Conservation (phyloP, 2,797 vertebrate species). For the Pampus argenteus region DNA sequence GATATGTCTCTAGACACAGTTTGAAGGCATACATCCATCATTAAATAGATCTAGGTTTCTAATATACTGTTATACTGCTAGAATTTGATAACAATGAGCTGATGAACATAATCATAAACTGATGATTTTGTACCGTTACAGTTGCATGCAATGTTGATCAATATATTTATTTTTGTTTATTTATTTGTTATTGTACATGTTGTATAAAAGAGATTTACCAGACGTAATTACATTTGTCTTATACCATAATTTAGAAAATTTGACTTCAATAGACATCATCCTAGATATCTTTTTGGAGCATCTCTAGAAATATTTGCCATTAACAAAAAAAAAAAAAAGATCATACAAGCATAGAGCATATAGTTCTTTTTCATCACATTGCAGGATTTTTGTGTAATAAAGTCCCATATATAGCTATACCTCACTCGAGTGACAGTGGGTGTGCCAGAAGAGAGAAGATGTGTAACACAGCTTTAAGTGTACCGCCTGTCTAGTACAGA, state of each 20-base stretch:
- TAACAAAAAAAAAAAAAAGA: too few species aligned
- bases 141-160: neutral
- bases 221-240: neutral
- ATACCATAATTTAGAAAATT: neutral
- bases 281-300: neutral
- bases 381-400: too few species aligned
- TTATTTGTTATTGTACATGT: neutral
- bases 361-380: too few species aligned
- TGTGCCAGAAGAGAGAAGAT: constrained; percentile 13
- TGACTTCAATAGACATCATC: neutral
- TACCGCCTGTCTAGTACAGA: neutral
- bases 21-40: constrained; percentile 12
- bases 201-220: neutral
- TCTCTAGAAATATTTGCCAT: too few species aligned
- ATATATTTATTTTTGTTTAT: neutral
- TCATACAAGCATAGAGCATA: too few species aligned
- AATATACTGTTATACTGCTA: neutral
- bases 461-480: neutral
- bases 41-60: constrained; percentile 12
- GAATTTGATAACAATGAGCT: neutral
- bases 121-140: neutral
- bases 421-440: neutral
- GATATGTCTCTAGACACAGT: neutral
- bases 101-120: neutral
- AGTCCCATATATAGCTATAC: too few species aligned